Conservation (phyloP, 1,140 invertebrate genomes). For the Zaprionus nigranus region DNA sequence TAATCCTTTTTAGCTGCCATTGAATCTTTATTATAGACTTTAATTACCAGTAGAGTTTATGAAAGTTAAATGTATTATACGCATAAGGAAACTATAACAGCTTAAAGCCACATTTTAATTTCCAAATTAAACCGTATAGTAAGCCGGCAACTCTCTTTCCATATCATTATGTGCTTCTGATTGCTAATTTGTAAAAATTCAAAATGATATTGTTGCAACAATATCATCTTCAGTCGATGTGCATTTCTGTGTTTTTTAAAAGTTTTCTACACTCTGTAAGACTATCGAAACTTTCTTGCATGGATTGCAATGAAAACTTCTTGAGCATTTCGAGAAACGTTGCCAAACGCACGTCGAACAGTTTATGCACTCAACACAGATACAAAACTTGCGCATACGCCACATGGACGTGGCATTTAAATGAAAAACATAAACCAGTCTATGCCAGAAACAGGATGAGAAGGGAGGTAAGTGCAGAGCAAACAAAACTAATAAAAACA, state of each 20-base stretch:
- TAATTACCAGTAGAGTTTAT: no score
- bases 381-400: constrained; percentile 25
- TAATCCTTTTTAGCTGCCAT: no score
- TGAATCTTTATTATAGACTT: no score
- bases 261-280: constrained; percentile 5
- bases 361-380: constrained; percentile 21
- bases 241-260: neutral
- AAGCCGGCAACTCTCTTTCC: no score
- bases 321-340: constrained; percentile 15
- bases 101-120: neutral
- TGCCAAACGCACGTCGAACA: constrained; percentile 13
- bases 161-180: neutral
- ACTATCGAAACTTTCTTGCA: constrained; percentile 17
- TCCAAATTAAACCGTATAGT: neutral
- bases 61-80: no score
- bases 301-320: constrained; percentile 6
- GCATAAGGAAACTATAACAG: no score
- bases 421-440: constrained; percentile 3
- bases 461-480: neutral
- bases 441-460: neutral
- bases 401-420: constrained; percentile 5
- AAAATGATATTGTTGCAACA: neutral
- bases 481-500: constrained; percentile 42
- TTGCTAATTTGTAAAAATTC: neutral
- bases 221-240: neutral